These are phyloP conservation scores for Planococcus citri DNA, from an alignment of 1,140 invertebrate species.

Conservation along the genomic window DNA sequence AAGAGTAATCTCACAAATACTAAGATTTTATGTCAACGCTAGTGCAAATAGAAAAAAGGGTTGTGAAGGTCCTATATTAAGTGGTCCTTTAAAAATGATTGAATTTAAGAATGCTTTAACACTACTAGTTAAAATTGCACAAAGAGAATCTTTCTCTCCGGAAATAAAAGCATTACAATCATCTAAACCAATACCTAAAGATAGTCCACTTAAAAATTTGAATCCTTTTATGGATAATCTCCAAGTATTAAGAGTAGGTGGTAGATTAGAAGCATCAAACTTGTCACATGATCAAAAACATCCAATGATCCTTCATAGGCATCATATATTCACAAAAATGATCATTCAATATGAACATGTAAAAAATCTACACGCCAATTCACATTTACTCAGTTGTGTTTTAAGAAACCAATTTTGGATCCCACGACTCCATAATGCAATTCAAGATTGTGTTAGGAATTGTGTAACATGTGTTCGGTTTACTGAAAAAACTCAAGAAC, in stretches of 20 bases:
- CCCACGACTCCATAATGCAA: neutral
- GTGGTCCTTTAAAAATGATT: too few species aligned
- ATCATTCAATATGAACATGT: conserved; percentile 16
- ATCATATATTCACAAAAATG: neutral
- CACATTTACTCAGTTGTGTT: neutral
- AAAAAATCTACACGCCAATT: conserved; percentile 4
- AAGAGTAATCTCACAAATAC: too few species aligned
- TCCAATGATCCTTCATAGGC: neutral
- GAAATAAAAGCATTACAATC: too few species aligned
- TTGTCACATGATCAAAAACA: neutral
- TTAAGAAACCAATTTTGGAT: conserved; percentile 18
- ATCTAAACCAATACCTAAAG: too few species aligned
- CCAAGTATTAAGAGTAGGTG: neutral
- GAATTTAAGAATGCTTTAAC: too few species aligned
- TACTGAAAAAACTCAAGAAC: neutral
- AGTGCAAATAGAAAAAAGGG: too few species aligned
- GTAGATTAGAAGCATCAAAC: neutral
- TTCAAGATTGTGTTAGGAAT: neutral
- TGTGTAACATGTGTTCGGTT: conserved; percentile 18
- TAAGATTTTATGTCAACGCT: too few species aligned
- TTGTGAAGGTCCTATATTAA: too few species aligned
- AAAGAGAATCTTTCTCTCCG: too few species aligned
- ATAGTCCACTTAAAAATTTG: neutral
- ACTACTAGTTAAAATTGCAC: too few species aligned
- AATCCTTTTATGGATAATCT: conserved; percentile 13